Evolutionary conservation across 2,113 vertebrate genomes (phyloP), one percentile per base, ranked within the genome.

Genomic region (Thomomys bottae): DNA sequence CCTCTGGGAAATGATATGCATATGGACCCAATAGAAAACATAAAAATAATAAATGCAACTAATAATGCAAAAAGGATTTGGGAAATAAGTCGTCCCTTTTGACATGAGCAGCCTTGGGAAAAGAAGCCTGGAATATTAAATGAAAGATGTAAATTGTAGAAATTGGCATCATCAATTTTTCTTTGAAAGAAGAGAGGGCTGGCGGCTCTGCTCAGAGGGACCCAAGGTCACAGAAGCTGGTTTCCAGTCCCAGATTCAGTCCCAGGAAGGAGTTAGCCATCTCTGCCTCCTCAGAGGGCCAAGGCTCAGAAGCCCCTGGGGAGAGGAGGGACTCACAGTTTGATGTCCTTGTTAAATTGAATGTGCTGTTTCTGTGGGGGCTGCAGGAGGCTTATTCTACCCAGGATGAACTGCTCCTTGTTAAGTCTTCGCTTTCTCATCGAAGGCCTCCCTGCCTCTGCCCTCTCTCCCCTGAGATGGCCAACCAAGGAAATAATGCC

Each of bases 131-230:
- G 66, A 96, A 94, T 94, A 94, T 87, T 93, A 95, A 97, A 95
- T 95, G 90, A 95, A 95, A 96, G 95, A 94, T 94, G 93, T 94
- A 95, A 96, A 93, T 95, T 91, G 82, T 90, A 34, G 79, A 96
- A 97, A 96, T 97, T 96, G 68, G 75, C 91, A 76, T 76, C 15
- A n/a, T 96, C 96, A 96, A 97, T 94, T 83, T 73, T 92, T 87
- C 93, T n/a, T 66, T 61, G 82, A 38, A 89, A 63, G 70, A 87
- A 94, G 66, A 73, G 6, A 14, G 54, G 92, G 81, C 67, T 82
- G 77, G 20, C 23, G 12, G 82, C 42, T 59, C 70, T 59, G 54
- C 63, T 73, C 18, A 5, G 42, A 91, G 81, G 23, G 36, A 78
- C 45, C 21, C 0, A 1, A 61, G 81, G 42, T 84, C 87, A 28